A percentile compares a stretch with the other conserved stretches of the same genome.
phyloP scores from a whole-genome alignment of 2,888 invertebrate species.

The Tupiocoris notatus region DNA sequence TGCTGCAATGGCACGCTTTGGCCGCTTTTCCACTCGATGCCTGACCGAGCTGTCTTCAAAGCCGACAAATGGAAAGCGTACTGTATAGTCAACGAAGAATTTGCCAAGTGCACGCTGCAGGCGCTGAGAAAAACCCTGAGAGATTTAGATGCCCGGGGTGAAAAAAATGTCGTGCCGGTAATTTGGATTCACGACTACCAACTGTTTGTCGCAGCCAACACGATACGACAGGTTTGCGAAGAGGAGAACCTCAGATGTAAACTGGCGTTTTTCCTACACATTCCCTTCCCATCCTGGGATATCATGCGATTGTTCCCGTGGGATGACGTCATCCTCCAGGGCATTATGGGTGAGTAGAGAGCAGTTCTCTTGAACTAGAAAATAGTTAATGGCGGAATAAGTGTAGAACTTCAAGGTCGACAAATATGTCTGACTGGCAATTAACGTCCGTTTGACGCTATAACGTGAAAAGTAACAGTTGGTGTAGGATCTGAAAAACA shows the following conservation, averaged over 20 bases:
- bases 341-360: slow-evolving; percentile 53
- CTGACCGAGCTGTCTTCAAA: slow-evolving; percentile 54
- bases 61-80: slow-evolving; percentile 55
- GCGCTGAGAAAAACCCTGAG: slow-evolving; percentile 53
- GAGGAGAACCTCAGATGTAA: slow-evolving; percentile 54
- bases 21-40: slow-evolving; percentile 56
- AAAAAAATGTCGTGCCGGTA: slow-evolving; percentile 54
- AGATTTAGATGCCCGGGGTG: slow-evolving; percentile 51
- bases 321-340: slow-evolving; percentile 57
- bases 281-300: slow-evolving; percentile 59
- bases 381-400: no score
- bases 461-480: no score
- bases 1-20: slow-evolving; percentile 56
- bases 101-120: slow-evolving; percentile 53
- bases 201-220: slow-evolving; percentile 57
- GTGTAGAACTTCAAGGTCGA: no score
- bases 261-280: slow-evolving; percentile 59
- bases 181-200: slow-evolving; percentile 61
- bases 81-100: slow-evolving; percentile 54
- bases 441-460: no score
- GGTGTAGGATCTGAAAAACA: no score
- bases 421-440: neutral
- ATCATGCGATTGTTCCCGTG: slow-evolving; percentile 56
- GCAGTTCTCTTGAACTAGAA: neutral
- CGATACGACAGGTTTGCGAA: slow-evolving; percentile 55